A percentile compares a stretch with the other conserved stretches of the same genome.
Evolutionary conservation across 2,797 vertebrate genomes (phyloP).

Genomic region (Benthosema pterotum): DNA sequence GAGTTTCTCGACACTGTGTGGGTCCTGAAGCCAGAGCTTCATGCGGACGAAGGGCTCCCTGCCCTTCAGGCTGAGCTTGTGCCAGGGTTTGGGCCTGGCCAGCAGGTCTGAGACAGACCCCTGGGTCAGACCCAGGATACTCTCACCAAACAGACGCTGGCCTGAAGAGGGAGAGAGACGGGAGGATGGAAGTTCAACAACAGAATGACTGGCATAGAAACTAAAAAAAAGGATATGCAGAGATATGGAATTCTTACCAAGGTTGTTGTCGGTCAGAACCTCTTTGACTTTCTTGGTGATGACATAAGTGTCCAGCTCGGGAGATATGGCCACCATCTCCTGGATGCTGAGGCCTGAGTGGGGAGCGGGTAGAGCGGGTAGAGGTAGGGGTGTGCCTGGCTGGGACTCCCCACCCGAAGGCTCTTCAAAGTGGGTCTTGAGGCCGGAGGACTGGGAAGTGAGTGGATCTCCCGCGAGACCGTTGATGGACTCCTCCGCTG

Average conservation of each 20-base stretch:
- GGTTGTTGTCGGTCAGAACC: conserved; percentile 96
- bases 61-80: conserved; percentile 98
- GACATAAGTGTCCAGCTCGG: conserved; percentile 94
- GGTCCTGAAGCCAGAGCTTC: conserved; percentile 98
- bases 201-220: conserved; percentile 25
- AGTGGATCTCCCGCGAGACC: conserved; percentile 88
- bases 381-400: conserved; percentile 82
- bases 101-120: conserved; percentile 99
- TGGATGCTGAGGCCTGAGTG: conserved; percentile 93
- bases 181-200: conserved; percentile 24
- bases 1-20: conserved; percentile 97
- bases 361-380: conserved; percentile 73
- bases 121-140: conserved; percentile 97
- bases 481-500: conserved; percentile 90
- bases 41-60: conserved; percentile 98
- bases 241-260: conserved; percentile 84
- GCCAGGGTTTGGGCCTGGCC: conserved; percentile 99
- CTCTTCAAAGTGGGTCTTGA: conserved; percentile 84
- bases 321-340: conserved; percentile 94
- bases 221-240: background rate
- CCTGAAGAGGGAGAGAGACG: conserved; percentile 64
- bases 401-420: conserved; percentile 86
- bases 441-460: conserved; percentile 81
- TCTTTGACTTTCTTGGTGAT: conserved; percentile 98
- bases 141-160: conserved; percentile 98